Evolutionary conservation across 2,888 invertebrate species (phyloP).

Genomic region (Mythimna pallens): DNA sequence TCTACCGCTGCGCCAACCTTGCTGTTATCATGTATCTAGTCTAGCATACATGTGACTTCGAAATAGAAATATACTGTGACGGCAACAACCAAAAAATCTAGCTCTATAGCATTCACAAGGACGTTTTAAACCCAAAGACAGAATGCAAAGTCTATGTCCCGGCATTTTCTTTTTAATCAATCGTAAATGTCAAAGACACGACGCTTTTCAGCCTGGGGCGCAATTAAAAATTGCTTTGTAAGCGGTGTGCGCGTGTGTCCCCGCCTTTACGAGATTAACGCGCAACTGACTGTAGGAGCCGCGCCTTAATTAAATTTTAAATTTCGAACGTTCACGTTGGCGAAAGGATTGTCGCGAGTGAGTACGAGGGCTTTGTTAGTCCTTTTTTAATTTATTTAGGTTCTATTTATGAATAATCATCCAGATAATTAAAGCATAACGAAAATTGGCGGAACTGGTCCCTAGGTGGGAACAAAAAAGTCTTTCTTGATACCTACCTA

Average conservation of each 20-base stretch:
- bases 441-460: background rate
- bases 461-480: background rate
- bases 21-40: too few relatives aligned
- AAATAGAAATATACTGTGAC: background rate
- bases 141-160: slow-evolving; percentile 61
- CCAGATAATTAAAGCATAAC: background rate
- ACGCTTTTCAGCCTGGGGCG: slow-evolving; percentile 75
- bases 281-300: slow-evolving; percentile 75
- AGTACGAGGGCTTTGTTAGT: slow-evolving; percentile 52
- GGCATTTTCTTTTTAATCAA: slow-evolving; percentile 81
- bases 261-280: slow-evolving; percentile 83
- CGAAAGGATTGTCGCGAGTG: slow-evolving; percentile 72
- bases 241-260: slow-evolving; percentile 76
- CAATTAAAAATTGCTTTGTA: slow-evolving; percentile 88
- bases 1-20: too few relatives aligned
- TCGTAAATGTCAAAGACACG: slow-evolving; percentile 83
- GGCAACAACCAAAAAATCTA: slow-evolving; percentile 21
- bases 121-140: slow-evolving; percentile 57
- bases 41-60: background rate
- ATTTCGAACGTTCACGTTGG: slow-evolving; percentile 80
- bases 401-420: slow-evolving; percentile 44
- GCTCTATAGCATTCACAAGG: slow-evolving; percentile 22
- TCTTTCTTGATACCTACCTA: background rate
- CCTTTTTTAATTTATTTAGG: slow-evolving; percentile 52
- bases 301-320: slow-evolving; percentile 84